Evolutionary conservation across 2,888 invertebrate species (phyloP).

Genomic region (Agrochola lota): DNA sequence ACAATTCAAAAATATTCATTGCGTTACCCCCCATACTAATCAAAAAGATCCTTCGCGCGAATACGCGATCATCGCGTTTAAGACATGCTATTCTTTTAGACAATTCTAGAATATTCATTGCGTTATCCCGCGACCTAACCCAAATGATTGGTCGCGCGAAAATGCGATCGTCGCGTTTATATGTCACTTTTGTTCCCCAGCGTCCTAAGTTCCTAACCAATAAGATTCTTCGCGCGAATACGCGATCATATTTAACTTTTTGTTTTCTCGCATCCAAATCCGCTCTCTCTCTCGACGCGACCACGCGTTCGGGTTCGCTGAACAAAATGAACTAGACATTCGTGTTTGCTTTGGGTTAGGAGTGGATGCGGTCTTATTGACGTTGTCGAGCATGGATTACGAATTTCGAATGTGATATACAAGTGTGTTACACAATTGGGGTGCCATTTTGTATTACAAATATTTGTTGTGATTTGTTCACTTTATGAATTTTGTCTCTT

Average conservation of each 20-base stretch:
- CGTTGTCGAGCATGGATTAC: background rate
- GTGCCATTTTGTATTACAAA: background rate
- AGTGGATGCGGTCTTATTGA: background rate
- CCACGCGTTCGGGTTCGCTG: background rate
- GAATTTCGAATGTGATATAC: background rate
- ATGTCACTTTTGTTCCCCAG: no score
- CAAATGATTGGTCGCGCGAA: background rate
- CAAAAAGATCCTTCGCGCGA: no score
- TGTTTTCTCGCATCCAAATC: no score
- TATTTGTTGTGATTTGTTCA: background rate
- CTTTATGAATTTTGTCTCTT: background rate
- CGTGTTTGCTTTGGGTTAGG: background rate
- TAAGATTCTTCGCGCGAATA: background rate
- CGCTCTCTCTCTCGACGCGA: background rate
- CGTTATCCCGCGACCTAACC: background rate
- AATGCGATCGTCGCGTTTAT: no score
- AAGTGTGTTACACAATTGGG: background rate
- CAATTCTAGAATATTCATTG: no score
- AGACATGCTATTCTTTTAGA: no score
- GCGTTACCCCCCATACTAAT: no score
- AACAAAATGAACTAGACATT: background rate
- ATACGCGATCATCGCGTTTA: no score
- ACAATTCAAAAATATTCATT: no score
- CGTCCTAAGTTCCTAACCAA: no score
- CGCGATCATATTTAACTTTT: no score